These are phyloP conservation scores for Coracopsis vasa DNA, from an alignment of 2,113 vertebrate species.

Conservation along the genomic window DNA sequence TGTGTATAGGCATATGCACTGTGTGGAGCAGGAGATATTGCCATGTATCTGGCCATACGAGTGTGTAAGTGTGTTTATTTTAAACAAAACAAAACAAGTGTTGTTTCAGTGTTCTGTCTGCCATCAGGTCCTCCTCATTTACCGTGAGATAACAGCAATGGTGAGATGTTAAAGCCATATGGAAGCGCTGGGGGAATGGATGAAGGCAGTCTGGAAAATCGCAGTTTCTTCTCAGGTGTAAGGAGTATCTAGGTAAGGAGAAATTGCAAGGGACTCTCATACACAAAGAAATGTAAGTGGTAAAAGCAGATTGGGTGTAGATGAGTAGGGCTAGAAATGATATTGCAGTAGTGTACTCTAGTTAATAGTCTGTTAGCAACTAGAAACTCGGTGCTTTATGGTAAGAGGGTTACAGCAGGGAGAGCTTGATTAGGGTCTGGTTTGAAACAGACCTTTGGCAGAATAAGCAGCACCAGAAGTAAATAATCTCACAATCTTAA, in stretches of 20 bases:
- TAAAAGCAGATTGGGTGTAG: neutral
- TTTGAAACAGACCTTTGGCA: neutral
- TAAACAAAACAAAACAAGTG: neutral
- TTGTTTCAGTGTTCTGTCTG: constrained; percentile 31
- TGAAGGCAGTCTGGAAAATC: constrained; percentile 52
- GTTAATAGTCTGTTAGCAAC: neutral
- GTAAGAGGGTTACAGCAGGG: neutral
- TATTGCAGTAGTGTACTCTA: neutral
- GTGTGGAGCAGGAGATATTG: neutral
- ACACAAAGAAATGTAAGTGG: neutral
- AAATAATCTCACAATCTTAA: constrained; percentile 33
- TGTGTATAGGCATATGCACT: neutral
- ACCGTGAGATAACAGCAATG: neutral
- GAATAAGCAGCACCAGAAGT: constrained; percentile 13
- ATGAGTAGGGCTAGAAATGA: neutral
- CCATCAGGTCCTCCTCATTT: constrained; percentile 39
- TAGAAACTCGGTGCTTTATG: neutral
- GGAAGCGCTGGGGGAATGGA: constrained; percentile 55
- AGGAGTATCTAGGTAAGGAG: constrained; percentile 27
- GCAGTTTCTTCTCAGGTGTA: constrained; percentile 47
- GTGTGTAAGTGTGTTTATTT: neutral
- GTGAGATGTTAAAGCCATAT: neutral
- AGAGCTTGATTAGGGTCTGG: neutral
- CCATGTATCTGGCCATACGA: neutral
- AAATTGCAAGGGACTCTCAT: neutral